Conservation (phyloP, 1,140 invertebrate genomes). For the Pygmarrhopalites habei region DNA sequence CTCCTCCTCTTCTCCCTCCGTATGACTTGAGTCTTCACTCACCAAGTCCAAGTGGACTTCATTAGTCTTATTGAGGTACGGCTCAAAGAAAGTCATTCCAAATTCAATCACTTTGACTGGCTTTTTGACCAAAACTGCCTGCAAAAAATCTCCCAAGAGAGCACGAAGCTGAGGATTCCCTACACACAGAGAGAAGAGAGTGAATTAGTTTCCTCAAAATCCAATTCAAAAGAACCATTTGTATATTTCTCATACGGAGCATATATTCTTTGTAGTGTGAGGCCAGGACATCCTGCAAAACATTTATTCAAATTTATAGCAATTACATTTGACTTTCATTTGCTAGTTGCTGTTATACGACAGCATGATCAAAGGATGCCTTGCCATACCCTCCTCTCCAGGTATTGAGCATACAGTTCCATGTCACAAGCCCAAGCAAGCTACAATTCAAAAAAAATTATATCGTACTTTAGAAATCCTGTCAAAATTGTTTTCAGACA, state of each 20-base stretch:
- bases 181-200: too few species aligned
- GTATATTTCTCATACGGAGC: too few species aligned
- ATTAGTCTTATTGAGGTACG: conserved; percentile 9
- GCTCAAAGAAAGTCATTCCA: conserved; percentile 27
- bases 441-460: too few species aligned
- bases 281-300: conserved; percentile 18
- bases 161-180: conserved; percentile 31
- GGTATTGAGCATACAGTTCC: conserved; percentile 33
- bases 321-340: too few species aligned
- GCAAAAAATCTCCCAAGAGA: conserved; percentile 32
- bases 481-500: too few species aligned
- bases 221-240: too few species aligned
- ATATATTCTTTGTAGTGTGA: conserved; percentile 27
- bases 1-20: background rate
- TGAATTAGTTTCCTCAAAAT: too few species aligned
- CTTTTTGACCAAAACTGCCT: conserved; percentile 26
- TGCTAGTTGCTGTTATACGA: too few species aligned
- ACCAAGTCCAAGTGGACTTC: background rate
- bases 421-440: conserved; percentile 31
- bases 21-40: background rate
- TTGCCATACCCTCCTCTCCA: conserved; percentile 18
- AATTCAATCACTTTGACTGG: conserved; percentile 28
- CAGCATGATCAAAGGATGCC: too few species aligned
- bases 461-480: too few species aligned
- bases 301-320: too few species aligned